A percentile compares a stretch with the other conserved stretches of the same genome.
phyloP scores from a whole-genome alignment of 2,113 vertebrate genomes.

The Sinocyclocheilus anophthalmus region DNA sequence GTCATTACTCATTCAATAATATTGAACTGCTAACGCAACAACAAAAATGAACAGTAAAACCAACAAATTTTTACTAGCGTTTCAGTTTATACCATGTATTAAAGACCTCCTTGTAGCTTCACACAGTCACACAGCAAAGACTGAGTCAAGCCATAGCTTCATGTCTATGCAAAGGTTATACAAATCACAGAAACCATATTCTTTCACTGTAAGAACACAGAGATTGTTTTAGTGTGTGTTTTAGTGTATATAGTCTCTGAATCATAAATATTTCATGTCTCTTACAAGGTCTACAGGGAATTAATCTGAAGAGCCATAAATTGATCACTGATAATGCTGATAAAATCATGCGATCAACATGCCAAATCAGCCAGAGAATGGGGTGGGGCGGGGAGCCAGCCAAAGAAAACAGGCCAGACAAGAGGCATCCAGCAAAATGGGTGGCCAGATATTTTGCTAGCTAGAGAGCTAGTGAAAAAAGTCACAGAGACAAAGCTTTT shows the following conservation, averaged over 20 bases:
- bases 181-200: not conserved
- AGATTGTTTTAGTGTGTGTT: not conserved
- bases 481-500: not conserved
- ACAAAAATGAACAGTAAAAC: not conserved
- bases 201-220: not conserved
- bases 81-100: not conserved
- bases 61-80: not conserved
- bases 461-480: not conserved
- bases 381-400: conserved; percentile 12
- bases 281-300: not conserved
- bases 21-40: not conserved
- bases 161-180: not conserved
- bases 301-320: not conserved
- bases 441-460: not conserved
- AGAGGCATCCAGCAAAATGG: conserved; percentile 18
- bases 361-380: conserved; percentile 34
- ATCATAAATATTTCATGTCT: not conserved
- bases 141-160: not conserved
- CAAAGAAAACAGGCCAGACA: not conserved
- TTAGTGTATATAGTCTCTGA: not conserved
- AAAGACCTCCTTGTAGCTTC: not conserved
- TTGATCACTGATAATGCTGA: conserved; percentile 4
- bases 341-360: conserved; percentile 42
- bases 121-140: not conserved
- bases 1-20: not conserved